phyloP scores from a whole-genome alignment of 2,113 vertebrate genomes.

The Gymnogyps californianus region DNA sequence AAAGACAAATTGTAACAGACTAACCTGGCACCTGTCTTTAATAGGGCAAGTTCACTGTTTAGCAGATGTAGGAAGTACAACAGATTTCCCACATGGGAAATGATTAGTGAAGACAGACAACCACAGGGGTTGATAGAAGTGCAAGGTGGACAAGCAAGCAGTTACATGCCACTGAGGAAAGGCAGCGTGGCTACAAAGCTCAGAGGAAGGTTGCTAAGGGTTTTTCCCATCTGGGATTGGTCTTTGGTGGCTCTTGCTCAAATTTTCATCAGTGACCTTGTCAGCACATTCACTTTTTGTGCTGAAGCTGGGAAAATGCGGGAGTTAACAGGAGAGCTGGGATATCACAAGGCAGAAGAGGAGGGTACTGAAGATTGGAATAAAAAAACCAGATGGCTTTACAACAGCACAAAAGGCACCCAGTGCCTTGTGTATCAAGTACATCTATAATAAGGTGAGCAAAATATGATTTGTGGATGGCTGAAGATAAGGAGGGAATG shows the following conservation, averaged over 20 bases:
- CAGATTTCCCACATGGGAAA: neutral
- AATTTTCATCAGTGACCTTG: neutral
- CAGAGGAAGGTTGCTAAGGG: neutral
- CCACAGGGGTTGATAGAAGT: neutral
- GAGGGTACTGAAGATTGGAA: neutral
- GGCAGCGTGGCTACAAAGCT: neutral
- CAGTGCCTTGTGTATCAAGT: neutral
- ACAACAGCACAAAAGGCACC: neutral
- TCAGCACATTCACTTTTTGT: neutral
- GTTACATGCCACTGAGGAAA: neutral
- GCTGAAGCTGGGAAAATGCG: neutral
- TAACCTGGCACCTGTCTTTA: neutral
- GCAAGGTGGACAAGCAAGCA: neutral
- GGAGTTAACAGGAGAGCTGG: neutral
- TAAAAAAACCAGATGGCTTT: neutral
- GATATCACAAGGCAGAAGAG: neutral
- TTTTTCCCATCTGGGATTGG: neutral
- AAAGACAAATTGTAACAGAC: neutral
- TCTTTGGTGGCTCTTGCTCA: neutral
- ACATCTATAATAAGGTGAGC: neutral
- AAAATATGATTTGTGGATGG: neutral
- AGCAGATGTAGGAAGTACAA: neutral
- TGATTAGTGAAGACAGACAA: neutral
- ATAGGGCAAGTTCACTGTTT: neutral
- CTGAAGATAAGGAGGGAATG: neutral